A percentile compares a stretch with the other conserved stretches of the same genome.
Evolutionary conservation across 2,888 invertebrate genomes (phyloP).

Genomic region (Dryococelus australis): DNA sequence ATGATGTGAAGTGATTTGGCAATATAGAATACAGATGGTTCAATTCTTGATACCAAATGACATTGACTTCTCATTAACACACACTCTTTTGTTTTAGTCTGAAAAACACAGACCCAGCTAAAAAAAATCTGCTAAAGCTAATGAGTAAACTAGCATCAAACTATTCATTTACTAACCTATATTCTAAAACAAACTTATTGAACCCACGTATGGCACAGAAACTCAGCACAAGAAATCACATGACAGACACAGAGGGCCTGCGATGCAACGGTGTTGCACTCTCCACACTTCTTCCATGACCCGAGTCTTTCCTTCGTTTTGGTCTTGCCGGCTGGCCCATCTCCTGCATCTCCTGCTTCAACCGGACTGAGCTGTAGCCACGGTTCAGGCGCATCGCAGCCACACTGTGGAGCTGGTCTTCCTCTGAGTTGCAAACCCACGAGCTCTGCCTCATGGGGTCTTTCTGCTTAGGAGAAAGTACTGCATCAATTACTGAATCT

Average conservation of each 20-base stretch:
- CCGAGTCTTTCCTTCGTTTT: not conserved
- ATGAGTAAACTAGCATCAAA: no score
- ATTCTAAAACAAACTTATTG: not conserved
- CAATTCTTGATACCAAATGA: no score
- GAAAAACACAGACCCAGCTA: not conserved
- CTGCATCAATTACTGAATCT: not conserved
- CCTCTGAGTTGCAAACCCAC: not conserved
- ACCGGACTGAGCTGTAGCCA: not conserved
- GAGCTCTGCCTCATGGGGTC: not conserved
- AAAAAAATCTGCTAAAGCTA: not conserved
- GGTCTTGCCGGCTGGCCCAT: not conserved
- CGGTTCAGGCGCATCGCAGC: conserved; percentile 12
- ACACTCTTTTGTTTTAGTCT: not conserved
- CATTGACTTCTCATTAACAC: not conserved
- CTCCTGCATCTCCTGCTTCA: not conserved
- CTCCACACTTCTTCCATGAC: not conserved
- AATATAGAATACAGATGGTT: no score
- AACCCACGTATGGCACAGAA: not conserved
- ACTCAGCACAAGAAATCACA: not conserved
- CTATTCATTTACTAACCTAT: not conserved
- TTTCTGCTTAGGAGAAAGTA: not conserved
- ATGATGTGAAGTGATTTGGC: no score
- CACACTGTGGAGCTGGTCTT: not conserved
- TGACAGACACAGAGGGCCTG: not conserved
- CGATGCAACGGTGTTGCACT: not conserved